phyloP scores from a whole-genome alignment of 92 coral and sea anemone genomes.

The Plumapathes pennacea region DNA sequence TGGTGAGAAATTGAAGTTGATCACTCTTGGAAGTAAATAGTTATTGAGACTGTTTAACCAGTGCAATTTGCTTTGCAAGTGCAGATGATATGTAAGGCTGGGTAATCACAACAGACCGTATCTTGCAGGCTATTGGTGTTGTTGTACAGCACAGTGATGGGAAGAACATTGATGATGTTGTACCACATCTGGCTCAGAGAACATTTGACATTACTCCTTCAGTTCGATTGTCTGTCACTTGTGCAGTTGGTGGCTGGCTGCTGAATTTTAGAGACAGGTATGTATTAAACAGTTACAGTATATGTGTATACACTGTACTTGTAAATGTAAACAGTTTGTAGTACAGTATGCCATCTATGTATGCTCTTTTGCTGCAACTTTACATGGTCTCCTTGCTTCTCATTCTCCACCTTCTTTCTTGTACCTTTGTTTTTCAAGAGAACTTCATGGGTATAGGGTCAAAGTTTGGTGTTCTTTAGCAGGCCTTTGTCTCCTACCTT shows the following conservation, averaged over 20 bases:
- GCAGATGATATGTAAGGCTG: neutral
- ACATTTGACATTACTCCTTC: slow-evolving; percentile 94
- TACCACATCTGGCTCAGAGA: slow-evolving; percentile 91
- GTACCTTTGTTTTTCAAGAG: too few relatives aligned
- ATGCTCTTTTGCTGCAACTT: too few relatives aligned
- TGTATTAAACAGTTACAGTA: too few relatives aligned
- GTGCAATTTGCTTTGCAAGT: neutral
- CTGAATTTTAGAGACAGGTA: slow-evolving; percentile 90
- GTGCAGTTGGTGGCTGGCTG: slow-evolving; percentile 88
- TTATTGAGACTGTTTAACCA: neutral
- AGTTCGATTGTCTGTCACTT: slow-evolving; percentile 84
- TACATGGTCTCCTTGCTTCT: too few relatives aligned
- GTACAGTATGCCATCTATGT: neutral
- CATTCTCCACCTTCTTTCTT: too few relatives aligned
- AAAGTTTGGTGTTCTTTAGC: too few relatives aligned
- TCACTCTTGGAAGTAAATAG: too few relatives aligned
- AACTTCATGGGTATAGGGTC: too few relatives aligned
- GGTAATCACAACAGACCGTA: too few relatives aligned
- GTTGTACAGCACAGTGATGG: slow-evolving; percentile 95
- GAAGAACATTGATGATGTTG: slow-evolving; percentile 93
- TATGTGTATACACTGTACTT: neutral
- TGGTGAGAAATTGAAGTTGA: too few relatives aligned
- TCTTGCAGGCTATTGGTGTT: slow-evolving; percentile 77
- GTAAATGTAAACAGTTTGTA: neutral
- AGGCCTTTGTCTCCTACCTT: too few relatives aligned